A percentile compares a stretch with the other conserved stretches of the same genome.
phyloP scores from a whole-genome alignment of 1,140 invertebrate genomes.

The Meloidogyne exigua region DNA sequence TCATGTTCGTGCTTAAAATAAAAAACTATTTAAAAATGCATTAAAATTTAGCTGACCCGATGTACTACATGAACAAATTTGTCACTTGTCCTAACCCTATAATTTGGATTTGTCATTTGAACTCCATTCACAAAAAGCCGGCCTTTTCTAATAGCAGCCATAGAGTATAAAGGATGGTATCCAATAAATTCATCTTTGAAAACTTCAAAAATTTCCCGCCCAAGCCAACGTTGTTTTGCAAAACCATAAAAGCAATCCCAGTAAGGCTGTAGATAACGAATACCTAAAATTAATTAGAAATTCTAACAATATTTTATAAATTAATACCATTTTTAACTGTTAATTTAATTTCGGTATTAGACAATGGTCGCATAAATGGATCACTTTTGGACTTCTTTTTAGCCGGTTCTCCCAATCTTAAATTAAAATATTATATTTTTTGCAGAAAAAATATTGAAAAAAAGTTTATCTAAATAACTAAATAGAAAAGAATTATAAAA shows the following conservation, averaged over 20 bases:
- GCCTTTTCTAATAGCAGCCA: conserved; percentile 82
- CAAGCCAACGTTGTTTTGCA: conserved; percentile 94
- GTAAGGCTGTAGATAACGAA: conserved; percentile 96
- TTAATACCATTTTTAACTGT: conserved; percentile 10
- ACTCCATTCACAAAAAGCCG: conserved; percentile 91
- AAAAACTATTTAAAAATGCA: conserved; percentile 13
- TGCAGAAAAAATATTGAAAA: no score
- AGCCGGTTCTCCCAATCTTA: neutral
- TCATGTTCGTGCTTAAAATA: conserved; percentile 33
- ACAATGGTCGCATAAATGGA: neutral
- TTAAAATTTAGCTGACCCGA: conserved; percentile 2
- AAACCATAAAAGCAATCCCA: conserved; percentile 85
- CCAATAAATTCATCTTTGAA: conserved; percentile 77
- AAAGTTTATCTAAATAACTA: no score
- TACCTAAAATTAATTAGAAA: conserved; percentile 70
- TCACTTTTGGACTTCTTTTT: neutral
- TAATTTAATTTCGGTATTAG: neutral
- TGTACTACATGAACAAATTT: conserved; percentile 83
- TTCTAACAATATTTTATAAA: neutral
- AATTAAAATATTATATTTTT: neutral
- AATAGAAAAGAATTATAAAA: neutral
- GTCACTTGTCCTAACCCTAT: conserved; percentile 88
- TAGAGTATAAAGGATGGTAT: conserved; percentile 63
- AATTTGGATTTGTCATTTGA: conserved; percentile 78
- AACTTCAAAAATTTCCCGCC: conserved; percentile 87